These are phyloP conservation scores for Argyrosomus regius DNA, from an alignment of 2,797 vertebrate species.

Conservation along the genomic window DNA sequence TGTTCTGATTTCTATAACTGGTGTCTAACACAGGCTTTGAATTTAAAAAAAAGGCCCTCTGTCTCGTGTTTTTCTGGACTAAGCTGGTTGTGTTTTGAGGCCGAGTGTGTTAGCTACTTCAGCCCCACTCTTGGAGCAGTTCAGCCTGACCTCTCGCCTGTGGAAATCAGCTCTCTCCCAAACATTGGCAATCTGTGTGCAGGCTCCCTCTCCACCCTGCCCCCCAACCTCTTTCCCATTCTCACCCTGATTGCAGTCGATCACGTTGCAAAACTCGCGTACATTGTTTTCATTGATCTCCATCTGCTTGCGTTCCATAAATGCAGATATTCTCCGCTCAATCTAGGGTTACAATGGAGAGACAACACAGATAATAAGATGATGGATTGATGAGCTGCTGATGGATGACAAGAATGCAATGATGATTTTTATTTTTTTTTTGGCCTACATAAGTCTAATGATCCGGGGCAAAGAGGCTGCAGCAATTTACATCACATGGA, in stretches of 20 bases:
- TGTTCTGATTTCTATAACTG: conserved; percentile 62
- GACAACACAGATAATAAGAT: conserved; percentile 71
- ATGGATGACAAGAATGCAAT: conserved; percentile 76
- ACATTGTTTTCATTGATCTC: conserved; percentile 99
- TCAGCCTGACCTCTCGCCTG: conserved; percentile 84
- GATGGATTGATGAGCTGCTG: conserved; percentile 74
- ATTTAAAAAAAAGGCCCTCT: conserved; percentile 54
- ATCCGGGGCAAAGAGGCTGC: conserved; percentile 33
- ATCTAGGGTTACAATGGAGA: conserved; percentile 86
- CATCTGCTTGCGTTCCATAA: conserved; percentile 99
- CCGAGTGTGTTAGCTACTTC: conserved; percentile 82
- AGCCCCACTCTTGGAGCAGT: conserved; percentile 79
- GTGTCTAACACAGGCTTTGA: conserved; percentile 55
- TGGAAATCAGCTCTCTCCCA: conserved; percentile 88
- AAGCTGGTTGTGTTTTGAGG: conserved; percentile 80
- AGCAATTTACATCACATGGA: conserved; percentile 58
- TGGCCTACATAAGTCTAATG: conserved; percentile 69
- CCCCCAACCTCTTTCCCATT: conserved; percentile 69
- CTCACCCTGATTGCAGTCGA: conserved; percentile 99
- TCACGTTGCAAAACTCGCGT: conserved; percentile 99
- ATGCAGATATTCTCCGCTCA: conserved; percentile 99
- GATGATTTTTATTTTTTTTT: conserved; percentile 52
- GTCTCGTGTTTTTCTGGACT: conserved; percentile 70
- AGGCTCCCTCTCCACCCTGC: conserved; percentile 71
- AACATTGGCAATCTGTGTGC: conserved; percentile 87